A percentile compares a stretch with the other conserved stretches of the same genome.
phyloP scores from a whole-genome alignment of 2,888 invertebrate genomes.

The Philonicus albiceps region DNA sequence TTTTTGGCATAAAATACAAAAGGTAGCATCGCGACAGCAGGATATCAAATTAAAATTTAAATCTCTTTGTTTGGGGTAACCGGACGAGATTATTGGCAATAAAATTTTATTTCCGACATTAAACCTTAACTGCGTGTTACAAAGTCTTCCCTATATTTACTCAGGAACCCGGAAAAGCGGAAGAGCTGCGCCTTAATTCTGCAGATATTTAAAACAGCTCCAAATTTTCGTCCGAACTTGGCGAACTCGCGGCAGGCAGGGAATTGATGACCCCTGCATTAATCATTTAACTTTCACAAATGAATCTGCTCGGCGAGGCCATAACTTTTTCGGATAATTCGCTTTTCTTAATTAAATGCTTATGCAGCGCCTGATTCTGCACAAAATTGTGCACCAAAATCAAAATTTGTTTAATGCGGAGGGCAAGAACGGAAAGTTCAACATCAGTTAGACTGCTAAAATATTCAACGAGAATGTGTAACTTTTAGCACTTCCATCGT shows the following conservation, averaged over 20 bases:
- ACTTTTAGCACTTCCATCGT: slow-evolving; percentile 42
- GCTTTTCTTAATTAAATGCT: slow-evolving; percentile 32
- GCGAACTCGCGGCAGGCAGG: not conserved
- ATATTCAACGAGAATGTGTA: slow-evolving; percentile 40
- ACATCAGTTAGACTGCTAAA: slow-evolving; percentile 41
- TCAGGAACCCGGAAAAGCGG: not conserved
- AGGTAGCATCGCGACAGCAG: not conserved
- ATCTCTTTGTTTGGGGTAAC: not conserved
- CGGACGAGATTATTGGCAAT: slow-evolving; percentile 1
- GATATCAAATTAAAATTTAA: slow-evolving; percentile 1
- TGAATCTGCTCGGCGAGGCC: not conserved
- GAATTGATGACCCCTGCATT: slow-evolving; percentile 12
- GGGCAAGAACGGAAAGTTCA: not conserved
- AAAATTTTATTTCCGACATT: not conserved
- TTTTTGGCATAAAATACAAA: not conserved
- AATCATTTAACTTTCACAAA: slow-evolving; percentile 9
- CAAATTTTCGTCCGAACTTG: not conserved
- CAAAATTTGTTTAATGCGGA: slow-evolving; percentile 17
- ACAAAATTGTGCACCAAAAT: slow-evolving; percentile 14
- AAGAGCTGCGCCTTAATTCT: not conserved
- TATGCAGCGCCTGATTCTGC: not conserved
- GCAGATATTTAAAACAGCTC: not conserved
- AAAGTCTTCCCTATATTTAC: not conserved
- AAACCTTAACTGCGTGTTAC: slow-evolving; percentile 10
- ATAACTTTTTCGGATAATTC: slow-evolving; percentile 17